Conservation (phyloP, 2,888 invertebrate genomes). For the Atrina japonica region DNA sequence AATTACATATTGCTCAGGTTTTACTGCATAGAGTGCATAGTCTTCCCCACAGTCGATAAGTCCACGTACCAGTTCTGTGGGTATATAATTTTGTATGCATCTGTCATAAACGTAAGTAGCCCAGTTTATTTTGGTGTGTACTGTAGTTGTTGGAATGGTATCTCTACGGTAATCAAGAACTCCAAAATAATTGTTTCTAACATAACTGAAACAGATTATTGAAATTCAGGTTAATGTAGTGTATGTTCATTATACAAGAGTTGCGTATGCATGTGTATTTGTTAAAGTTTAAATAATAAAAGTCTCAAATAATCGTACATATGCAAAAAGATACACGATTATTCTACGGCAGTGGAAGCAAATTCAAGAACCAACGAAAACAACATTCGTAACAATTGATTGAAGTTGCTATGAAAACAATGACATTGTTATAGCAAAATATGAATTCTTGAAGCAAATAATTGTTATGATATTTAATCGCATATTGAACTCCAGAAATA, state of each 20-base stretch:
- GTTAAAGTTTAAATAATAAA: too few species aligned
- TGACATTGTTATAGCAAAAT: too few species aligned
- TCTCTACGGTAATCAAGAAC: background rate
- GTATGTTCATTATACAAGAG: background rate
- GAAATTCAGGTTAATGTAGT: background rate
- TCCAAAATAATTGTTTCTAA: conserved; percentile 35
- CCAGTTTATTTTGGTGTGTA: conserved; percentile 24
- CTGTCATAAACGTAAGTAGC: conserved; percentile 27
- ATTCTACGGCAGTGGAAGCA: too few species aligned
- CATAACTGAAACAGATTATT: conserved; percentile 27
- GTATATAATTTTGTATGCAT: conserved; percentile 29
- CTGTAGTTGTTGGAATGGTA: background rate
- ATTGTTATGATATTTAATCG: too few species aligned
- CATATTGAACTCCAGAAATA: too few species aligned
- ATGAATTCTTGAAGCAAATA: too few species aligned
- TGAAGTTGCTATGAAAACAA: too few species aligned
- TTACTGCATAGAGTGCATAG: conserved; percentile 37
- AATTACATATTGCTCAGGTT: background rate
- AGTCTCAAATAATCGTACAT: too few species aligned
- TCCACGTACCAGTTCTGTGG: conserved; percentile 35
- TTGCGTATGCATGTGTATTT: too few species aligned
- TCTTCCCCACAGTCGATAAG: conserved; percentile 32
- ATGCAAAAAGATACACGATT: too few species aligned
- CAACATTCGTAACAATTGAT: too few species aligned
- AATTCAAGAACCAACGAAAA: too few species aligned